Base-by-base conservation (phyloP, 2,888 invertebrate genomes). In the Sarcophaga variegata region DNA sequence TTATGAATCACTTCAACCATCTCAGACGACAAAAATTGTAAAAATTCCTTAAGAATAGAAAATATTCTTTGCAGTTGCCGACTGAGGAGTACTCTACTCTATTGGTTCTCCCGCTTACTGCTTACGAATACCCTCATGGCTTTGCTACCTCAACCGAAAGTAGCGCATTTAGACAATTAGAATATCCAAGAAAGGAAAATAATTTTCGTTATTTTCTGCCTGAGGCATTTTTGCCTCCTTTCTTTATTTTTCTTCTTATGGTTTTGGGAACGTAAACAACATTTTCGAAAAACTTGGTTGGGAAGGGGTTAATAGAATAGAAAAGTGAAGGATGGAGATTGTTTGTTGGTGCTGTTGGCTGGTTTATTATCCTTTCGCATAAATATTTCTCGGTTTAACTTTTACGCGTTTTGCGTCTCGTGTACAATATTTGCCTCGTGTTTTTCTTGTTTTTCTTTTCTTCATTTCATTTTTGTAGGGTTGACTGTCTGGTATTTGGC, bases 321-420 rank as follows among this genome's bases (percentile, higher is more conserved):
- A 17, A 54, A 54, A 54, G 10, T n/a, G 17, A 74, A 62, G 72
- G 20, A 22, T 66, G 63, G 45, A 63, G 45, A 27, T 67, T 17
- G 66, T 76, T 66, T 63, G 71, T 62, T 70, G 37, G 4, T 11
- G 37, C 2, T 12, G 22, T 62, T 69, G 74, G 64, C 83, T 70
- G 78, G 64, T 85, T 87, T 85, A 74, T 87, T 80, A 80, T 87
- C 72, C 82, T 82, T 85, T 74, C 69, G 54, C 75, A 89, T 88
- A 90, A 90, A 92, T 92, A 91, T 91, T 91, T 92, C 89, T 89
- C 10, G 49, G 90, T 91, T 90, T 87, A 91, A 91, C 90, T 90
- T 90, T 90, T 89, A 88, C 90, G 90, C 89, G 90, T 89, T 88
- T 90, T 89, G 88, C 88, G 88, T 81, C 80, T 49, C 79, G 66